These are phyloP conservation scores for Dendronephthya gigantea DNA, from an alignment of 64 coral and sea anemone genomes.

Conservation along the genomic window DNA sequence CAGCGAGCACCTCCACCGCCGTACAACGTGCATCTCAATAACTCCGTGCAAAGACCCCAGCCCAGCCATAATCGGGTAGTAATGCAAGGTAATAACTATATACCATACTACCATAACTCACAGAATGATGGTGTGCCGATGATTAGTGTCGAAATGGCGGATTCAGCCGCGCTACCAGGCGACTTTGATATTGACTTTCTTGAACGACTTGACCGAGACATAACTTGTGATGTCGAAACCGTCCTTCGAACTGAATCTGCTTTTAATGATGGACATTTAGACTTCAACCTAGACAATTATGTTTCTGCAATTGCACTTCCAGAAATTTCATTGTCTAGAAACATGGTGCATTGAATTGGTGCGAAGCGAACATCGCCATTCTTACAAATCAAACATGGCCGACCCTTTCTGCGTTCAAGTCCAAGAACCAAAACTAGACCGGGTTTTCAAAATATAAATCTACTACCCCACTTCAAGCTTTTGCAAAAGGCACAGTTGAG, in stretches of 20 bases:
- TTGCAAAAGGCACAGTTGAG: neutral
- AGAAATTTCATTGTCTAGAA: neutral
- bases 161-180: neutral
- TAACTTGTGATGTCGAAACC: neutral
- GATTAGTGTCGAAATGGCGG: constrained; percentile 5
- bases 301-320: neutral
- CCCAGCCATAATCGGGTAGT: neutral
- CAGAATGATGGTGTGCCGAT: neutral
- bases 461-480: neutral
- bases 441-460: neutral
- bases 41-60: neutral
- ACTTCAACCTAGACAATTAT: constrained; percentile 5
- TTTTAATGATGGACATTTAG: constrained; percentile 1
- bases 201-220: neutral
- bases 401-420: neutral
- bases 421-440: neutral
- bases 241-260: neutral
- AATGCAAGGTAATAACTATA: neutral
- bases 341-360: constrained; percentile 5
- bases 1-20: neutral
- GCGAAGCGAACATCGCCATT: neutral
- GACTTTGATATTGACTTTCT: constrained; percentile 9
- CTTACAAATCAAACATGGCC: too few relatives aligned
- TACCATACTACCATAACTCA: neutral
- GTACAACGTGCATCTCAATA: neutral